Conservation (phyloP, 35 echinoderm and acorn worm genomes). For the Nesometra sesokonis region DNA sequence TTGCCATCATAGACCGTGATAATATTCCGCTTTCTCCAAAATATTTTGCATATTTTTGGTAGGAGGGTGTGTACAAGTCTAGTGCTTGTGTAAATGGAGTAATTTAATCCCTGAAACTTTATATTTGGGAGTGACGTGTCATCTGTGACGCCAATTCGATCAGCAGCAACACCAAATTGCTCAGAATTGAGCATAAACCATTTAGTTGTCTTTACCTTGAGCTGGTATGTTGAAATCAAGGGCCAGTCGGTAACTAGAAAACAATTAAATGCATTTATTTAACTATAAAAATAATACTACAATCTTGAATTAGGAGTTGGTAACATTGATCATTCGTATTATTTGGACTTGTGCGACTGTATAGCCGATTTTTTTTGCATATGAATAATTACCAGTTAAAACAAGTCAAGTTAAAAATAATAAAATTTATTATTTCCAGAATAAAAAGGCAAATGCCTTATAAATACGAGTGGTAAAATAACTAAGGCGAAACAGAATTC, state of each 20-base stretch:
- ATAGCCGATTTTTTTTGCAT: no score
- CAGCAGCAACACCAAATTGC: constrained; percentile 43
- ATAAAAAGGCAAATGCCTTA: no score
- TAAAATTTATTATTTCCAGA: no score
- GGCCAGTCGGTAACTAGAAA: constrained; percentile 48
- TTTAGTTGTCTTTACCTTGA: constrained; percentile 49
- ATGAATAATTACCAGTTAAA: no score
- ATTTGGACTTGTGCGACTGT: no score
- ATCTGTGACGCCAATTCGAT: constrained; percentile 50
- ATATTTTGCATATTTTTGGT: constrained; percentile 19
- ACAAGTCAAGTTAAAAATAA: no score
- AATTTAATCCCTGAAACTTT: constrained; percentile 53
- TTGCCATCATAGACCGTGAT: neutral
- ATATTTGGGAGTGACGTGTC: constrained; percentile 36
- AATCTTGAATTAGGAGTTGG: no score
- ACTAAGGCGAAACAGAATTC: no score
- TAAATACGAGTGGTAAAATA: no score
- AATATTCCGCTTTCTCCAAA: constrained; percentile 37
- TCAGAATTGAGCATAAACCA: constrained; percentile 57
- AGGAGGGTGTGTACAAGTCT: constrained; percentile 33
- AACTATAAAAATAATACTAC: no score
- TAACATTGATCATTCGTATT: no score
- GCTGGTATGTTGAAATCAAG: constrained; percentile 35
- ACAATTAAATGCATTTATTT: no score
- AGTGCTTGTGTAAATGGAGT: constrained; percentile 46